Evolutionary conservation across 2,113 vertebrate genomes (phyloP), one percentile per base, ranked within the genome.

Genomic region (Nothocercus julius): DNA sequence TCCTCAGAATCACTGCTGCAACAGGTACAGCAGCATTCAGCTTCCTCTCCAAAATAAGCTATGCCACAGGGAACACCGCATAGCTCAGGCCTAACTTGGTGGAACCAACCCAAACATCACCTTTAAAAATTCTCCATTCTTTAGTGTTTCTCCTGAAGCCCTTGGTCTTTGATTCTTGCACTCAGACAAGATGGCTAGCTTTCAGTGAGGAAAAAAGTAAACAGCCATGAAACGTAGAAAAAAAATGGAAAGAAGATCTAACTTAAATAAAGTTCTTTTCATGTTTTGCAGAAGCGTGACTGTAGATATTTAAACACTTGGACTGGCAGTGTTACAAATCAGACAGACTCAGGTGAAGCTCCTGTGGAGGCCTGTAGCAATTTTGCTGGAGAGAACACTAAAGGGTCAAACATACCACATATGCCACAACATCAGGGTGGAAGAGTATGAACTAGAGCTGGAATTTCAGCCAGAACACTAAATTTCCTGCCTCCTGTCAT

Each of bases 391-490:
- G 25, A 67, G 87, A 86, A 54, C 90, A 78, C 16, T 54, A 27
- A 78, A 82, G 61, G 69, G 47, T 85, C 87, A 82, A 78, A 58
- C 19, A 62, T 67, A 81, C 38, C 66, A 78, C 44, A 61, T 32
- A 85, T 27, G 58, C 72, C 77, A 53, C 82, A 80, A 49, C 51
- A 83, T 61, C 76, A 75, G 72, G 34, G 38, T 45, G 24, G 28
- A 34, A 53, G 20, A 86, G 9, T 32, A 90, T 87, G 85, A 90
- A 87, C 69, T 79, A 40, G 27, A 79, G 88, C 90, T 85, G 80
- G 87, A 95, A 91, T 95, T 96, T 94, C 94, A 97, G 76, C 30
- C 77, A 84, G 73, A 93, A 86, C 53, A 72, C 66, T 92, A 49
- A 69, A 94, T 91, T 96, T 92, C 93, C 90, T 94, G 90, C 89